Conservation (phyloP, 2,797 vertebrate genomes). For the Dermochelys coriacea region DNA sequence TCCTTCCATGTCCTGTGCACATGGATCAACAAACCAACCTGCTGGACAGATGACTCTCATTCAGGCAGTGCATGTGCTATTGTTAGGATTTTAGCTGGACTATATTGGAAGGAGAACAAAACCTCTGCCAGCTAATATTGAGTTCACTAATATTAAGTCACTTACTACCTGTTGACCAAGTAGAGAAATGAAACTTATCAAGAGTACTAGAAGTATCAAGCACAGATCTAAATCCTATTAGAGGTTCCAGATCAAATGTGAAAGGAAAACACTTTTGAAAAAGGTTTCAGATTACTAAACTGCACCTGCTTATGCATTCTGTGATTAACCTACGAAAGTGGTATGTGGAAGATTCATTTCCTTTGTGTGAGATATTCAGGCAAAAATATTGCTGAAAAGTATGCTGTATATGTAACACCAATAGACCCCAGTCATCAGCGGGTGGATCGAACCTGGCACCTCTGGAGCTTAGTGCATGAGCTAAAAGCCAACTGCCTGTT, state of each 20-base stretch:
- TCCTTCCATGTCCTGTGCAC: too few relatives aligned
- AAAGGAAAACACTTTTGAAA: not conserved
- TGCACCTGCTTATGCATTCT: not conserved
- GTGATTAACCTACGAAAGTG: not conserved
- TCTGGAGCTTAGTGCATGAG: too few relatives aligned
- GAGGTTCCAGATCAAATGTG: fast-evolving
- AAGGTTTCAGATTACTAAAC: not conserved
- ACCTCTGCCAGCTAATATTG: not conserved
- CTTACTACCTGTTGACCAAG: fast-evolving
- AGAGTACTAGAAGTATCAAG: fast-evolving
- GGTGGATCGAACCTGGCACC: too few relatives aligned
- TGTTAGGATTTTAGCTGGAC: not conserved
- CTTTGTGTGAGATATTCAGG: not conserved
- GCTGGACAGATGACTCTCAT: not conserved
- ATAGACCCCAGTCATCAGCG: too few relatives aligned
- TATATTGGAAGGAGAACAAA: not conserved
- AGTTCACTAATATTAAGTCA: not conserved
- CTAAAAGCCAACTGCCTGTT: too few relatives aligned
- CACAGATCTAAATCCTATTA: fast-evolving
- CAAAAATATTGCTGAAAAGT: not conserved
- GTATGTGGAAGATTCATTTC: not conserved
- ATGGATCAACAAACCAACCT: not conserved
- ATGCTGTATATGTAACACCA: not conserved
- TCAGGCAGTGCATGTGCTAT: not conserved
- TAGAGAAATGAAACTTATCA: fast-evolving